Base-by-base conservation (phyloP, 2,797 vertebrate genomes). In the Typhlichthys eigenmanni region DNA sequence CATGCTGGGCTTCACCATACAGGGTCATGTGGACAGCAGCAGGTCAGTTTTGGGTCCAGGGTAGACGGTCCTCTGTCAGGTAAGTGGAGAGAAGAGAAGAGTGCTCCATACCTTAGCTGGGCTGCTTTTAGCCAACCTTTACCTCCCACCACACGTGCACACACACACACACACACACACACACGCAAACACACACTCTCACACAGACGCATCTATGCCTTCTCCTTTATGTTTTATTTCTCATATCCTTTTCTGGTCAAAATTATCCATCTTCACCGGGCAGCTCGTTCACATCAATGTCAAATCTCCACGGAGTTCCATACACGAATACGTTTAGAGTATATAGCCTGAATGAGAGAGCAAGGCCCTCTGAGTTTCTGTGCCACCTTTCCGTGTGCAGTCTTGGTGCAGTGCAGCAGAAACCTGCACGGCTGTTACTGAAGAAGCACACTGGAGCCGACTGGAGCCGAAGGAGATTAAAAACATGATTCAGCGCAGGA, bases 1-100 rank as follows among this genome's bases (percentile, higher is more conserved):
- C n/a, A 24, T 19, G 53, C 66, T 57, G 32, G 47, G 61, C 46
- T 72, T 64, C 47, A 69, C 57, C 16, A 51, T 38, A 9, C 8
- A 1, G 38, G 51, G 46, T 71, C 55, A 45, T 59, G 55, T 58
- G 1, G 45, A 13, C 52, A 53, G 14, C 58, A 52, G 58, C 65
- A 59, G 66, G 61, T 68, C 48, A 66, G 63, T 43, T 70, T 7
- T 6, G 51, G 6, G 45, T 47, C 59, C 52, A 47, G 2, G 7
- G 4, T 10, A 34, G 12, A 54, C 32, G 24, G 75, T 55, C 66
- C 65, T 46, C 8, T 56, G 38, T 71, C 29, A 29, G 24, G 24
- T 29, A 29, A 29, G 24, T 24, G 24, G 24, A 29, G 24, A 29
- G 24, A 29, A 29, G 24, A 29, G 24, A 4, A 29, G 24, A 29